Conservation (phyloP, 2,797 vertebrate species). For the Syngnathus rostellatus region DNA sequence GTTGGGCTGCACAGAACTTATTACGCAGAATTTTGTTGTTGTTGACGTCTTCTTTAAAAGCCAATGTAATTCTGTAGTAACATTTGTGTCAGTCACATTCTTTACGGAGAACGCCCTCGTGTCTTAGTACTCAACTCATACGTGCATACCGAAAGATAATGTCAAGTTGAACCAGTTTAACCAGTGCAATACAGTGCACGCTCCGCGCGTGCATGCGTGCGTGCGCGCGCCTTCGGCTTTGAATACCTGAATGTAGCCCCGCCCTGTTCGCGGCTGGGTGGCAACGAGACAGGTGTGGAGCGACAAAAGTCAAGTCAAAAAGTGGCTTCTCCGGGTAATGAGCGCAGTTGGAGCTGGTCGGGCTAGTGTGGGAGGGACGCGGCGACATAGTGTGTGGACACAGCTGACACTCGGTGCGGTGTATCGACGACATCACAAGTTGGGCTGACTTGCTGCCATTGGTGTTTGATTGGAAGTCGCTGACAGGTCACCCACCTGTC, state of each 20-base stretch:
- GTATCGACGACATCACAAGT: slow-evolving; percentile 10
- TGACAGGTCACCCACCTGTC: slow-evolving; percentile 41
- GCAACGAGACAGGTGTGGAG: slow-evolving; percentile 1
- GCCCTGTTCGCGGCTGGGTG: neutral
- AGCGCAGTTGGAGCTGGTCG: neutral
- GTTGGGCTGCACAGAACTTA: too few relatives aligned
- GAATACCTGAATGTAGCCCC: neutral
- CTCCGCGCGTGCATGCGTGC: too few relatives aligned
- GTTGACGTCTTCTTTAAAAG: neutral
- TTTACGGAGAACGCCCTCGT: slow-evolving; percentile 12
- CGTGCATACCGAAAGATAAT: slow-evolving; percentile 13
- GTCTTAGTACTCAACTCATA: slow-evolving; percentile 20
- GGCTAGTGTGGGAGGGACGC: slow-evolving; percentile 9
- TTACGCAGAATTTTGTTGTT: too few relatives aligned
- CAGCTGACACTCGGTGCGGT: neutral
- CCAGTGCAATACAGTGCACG: slow-evolving; percentile 12
- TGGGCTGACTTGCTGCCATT: slow-evolving; percentile 21
- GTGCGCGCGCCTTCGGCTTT: neutral
- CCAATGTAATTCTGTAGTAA: neutral
- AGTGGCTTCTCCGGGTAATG: slow-evolving; percentile 1
- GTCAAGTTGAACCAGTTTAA: slow-evolving; percentile 44
- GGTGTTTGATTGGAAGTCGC: slow-evolving; percentile 14
- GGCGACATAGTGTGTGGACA: slow-evolving; percentile 16
- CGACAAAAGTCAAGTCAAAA: slow-evolving; percentile 1
- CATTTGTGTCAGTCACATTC: slow-evolving; percentile 10